Evolutionary conservation across 2,113 vertebrate species (phyloP), one percentile per base, ranked within the genome.

Genomic region (Pangasianodon hypophthalmus): DNA sequence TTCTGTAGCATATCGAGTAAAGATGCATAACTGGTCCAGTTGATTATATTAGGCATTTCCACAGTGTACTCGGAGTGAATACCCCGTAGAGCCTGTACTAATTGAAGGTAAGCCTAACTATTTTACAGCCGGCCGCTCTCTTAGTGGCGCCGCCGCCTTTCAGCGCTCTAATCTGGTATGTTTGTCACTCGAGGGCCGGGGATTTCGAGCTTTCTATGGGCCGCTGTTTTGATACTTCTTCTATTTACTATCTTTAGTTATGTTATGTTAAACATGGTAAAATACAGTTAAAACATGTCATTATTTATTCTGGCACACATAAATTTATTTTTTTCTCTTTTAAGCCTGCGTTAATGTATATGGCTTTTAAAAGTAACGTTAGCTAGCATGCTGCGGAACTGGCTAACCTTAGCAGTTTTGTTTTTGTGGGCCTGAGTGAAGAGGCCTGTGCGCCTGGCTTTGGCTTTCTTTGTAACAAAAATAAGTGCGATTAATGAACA

Each of bases 11-110:
- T 94, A 93, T 92, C 90, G 92, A 94, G 92, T 92, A 94, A 94
- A 91, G 93, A 95, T 93, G 95, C 94, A 89, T 93, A 91, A 92
- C 91, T 94, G 95, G 92, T 95, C 92, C 93, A 95, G 95, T 95
- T 92, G 95, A 93, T 91, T 93, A 92, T 93, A 95, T 91, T 93
- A 94, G 95, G 94, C 93, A 93, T 95, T 95, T 95, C 93, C 91
- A 94, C 95, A 94, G 95, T 93, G 94, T 95, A 91, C 94, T 94
- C 92, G 96, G 95, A 96, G 95, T 93, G 95, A 95, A 95, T 95
- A 95, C 93, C 94, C 86, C 92, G 92, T 92, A 93, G 93, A 95
- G 96, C 95, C 93, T 93, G 91, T 94, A 96, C 93, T 94, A 95
- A 92, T 95, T 95, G 92, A 96, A 96, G 96, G 96, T 97, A 96